Base-by-base conservation (phyloP, 2,888 invertebrate genomes). In the Catocala nupta region DNA sequence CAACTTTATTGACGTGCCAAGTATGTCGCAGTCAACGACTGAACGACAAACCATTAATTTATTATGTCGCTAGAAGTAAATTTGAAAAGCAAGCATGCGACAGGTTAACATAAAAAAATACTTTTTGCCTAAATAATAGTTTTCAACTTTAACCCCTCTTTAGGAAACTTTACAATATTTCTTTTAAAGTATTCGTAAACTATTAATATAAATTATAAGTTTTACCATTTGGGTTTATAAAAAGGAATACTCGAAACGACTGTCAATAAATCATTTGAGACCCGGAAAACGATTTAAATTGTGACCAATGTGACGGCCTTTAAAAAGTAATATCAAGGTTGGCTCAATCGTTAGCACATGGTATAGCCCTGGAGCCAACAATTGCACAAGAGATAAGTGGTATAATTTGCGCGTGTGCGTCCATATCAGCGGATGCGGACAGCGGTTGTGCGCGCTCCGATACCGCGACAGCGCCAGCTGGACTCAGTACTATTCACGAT, bases 341-440 rank as follows among this genome's bases (percentile, higher is more conserved):
- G 50, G 16, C 25, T 50, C 55, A 55, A 69, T 63, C 53, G 51
- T 53, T 65, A 55, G 55, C 51, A 61, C 16, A 60, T 65, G 58
- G 55, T 67, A 56, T 55, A 59, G 57, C 59, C 56, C 65, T 63
- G 51, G 13, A 60, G 12, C 16, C 34, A 62, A 66, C 64, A 65
- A 75, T 74, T 68, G 70, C 64, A 68, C 69, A 74, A 75, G 50
- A 75, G 71, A 73, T 71, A 72, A 71, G 64, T 69, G 73, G 69
- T 57, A 61, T 71, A 73, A 77, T 71, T 70, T 67, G 62, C 69
- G 58, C 63, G 60, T 60, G 57, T 42, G 66, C 39, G 59, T 59
- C 67, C 70, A 63, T 79, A 81, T 80, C 78, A 76, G 72, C 78
- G 80, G 81, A 81, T 75, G 70, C 62, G 55, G 56, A 42, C 68